These are phyloP conservation scores for Craseonycteris thonglongyai DNA, from an alignment of 2,113 vertebrate genomes.

Conservation along the genomic window DNA sequence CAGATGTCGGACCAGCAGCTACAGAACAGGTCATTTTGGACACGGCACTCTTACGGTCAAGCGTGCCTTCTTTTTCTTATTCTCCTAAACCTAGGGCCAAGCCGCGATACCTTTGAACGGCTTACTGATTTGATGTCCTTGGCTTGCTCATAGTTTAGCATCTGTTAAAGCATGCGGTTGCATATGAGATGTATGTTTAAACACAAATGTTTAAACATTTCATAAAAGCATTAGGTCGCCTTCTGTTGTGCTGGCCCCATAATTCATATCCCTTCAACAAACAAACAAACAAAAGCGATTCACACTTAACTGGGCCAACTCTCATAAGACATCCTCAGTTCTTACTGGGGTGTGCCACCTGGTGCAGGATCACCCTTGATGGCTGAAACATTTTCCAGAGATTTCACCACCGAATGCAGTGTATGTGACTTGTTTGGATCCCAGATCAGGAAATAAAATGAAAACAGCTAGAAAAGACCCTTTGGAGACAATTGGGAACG, in stretches of 20 bases:
- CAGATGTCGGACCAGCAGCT: slow-evolving; percentile 87
- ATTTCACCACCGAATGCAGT: not conserved
- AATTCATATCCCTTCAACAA: not conserved
- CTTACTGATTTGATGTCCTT: not conserved
- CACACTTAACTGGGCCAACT: not conserved
- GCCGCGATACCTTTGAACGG: not conserved
- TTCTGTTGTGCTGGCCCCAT: not conserved
- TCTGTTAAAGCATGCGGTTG: not conserved
- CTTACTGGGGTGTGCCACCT: not conserved
- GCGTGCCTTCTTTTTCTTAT: not conserved
- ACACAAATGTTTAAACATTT: not conserved
- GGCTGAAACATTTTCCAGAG: not conserved
- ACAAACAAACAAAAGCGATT: not conserved
- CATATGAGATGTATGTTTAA: too few species aligned
- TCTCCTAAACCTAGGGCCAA: not conserved
- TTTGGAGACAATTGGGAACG: not conserved
- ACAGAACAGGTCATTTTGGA: slow-evolving; percentile 83
- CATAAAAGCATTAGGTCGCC: not conserved
- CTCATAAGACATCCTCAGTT: not conserved
- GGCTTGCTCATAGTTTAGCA: not conserved
- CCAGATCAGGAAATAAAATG: not conserved
- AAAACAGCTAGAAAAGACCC: not conserved
- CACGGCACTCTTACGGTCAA: fast-evolving
- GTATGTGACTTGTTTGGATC: not conserved
- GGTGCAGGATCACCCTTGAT: not conserved